Percentiles rank a stretch among this genome's conserved stretches.
phyloP scores from a whole-genome alignment of 2,113 vertebrate species.

The Procavia capensis region DNA sequence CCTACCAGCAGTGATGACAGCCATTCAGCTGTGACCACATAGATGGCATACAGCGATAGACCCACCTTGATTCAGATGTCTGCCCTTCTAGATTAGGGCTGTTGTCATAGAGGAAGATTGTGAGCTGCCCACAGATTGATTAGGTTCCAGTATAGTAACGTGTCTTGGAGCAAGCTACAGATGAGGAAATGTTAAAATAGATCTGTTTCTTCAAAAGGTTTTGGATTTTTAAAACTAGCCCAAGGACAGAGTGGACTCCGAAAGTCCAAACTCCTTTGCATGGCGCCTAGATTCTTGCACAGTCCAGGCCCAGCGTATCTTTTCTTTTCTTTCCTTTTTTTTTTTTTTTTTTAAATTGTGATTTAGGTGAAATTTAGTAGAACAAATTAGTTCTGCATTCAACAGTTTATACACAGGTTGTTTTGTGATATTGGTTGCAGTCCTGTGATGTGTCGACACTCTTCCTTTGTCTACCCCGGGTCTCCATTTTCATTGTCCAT shows the following conservation, averaged over 20 bases:
- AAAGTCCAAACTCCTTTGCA: not conserved
- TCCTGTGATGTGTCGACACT: no score
- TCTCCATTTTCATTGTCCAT: no score
- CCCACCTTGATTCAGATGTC: not conserved
- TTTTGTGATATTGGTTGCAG: no score
- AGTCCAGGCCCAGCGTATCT: not conserved
- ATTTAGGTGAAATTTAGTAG: no score
- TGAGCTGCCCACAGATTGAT: not conserved
- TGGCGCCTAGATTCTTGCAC: not conserved
- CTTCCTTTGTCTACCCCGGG: no score
- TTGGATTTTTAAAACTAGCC: constrained; percentile 38
- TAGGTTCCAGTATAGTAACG: not conserved
- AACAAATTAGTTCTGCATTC: no score
- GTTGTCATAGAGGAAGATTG: not conserved
- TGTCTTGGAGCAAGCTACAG: not conserved
- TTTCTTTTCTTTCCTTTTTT: not conserved
- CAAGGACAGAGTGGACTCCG: not conserved
- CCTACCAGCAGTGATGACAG: no score
- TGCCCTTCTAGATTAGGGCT: not conserved
- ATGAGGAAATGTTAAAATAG: constrained; percentile 18
- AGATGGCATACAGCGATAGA: not conserved
- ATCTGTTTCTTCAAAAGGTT: not conserved
- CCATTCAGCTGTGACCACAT: not conserved
- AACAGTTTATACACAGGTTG: no score
- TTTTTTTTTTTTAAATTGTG: no score